Evolutionary conservation across 2,113 vertebrate genomes (phyloP).

Genomic region (Donacobius atricapilla): DNA sequence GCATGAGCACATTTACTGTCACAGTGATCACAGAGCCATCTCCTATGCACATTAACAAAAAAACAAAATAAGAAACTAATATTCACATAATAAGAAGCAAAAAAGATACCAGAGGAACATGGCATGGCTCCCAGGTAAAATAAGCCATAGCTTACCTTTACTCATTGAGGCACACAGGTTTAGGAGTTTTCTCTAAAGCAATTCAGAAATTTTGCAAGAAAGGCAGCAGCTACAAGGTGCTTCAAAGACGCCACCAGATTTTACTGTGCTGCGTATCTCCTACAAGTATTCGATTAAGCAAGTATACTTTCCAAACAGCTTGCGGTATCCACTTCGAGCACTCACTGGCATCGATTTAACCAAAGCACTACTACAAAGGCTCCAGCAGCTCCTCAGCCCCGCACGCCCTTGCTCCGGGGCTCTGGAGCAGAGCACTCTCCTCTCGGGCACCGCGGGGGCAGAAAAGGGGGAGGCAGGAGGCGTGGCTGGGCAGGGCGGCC

Average conservation of each 20-base stretch:
- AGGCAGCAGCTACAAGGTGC: neutral
- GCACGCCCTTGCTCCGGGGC: neutral
- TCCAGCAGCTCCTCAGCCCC: neutral
- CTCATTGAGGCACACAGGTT: neutral
- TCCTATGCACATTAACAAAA: accelerated
- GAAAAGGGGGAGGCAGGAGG: accelerated
- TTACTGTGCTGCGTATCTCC: neutral
- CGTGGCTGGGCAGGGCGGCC: accelerated
- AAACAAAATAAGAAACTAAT: neutral
- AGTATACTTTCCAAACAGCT: accelerated
- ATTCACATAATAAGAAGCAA: neutral
- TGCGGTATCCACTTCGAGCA: accelerated
- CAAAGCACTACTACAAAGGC: accelerated
- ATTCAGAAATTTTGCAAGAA: neutral
- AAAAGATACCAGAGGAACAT: accelerated
- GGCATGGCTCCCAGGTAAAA: accelerated
- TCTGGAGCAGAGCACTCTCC: too few relatives aligned
- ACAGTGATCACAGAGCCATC: too few relatives aligned
- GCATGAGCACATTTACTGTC: neutral
- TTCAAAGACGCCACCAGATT: neutral
- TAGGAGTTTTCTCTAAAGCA: neutral
- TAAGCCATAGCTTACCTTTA: neutral
- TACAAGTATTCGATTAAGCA: accelerated
- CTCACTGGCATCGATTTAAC: accelerated
- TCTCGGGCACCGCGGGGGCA: accelerated